Conservation (phyloP, 2,113 vertebrate genomes). For the Pterocles burchelli region DNA sequence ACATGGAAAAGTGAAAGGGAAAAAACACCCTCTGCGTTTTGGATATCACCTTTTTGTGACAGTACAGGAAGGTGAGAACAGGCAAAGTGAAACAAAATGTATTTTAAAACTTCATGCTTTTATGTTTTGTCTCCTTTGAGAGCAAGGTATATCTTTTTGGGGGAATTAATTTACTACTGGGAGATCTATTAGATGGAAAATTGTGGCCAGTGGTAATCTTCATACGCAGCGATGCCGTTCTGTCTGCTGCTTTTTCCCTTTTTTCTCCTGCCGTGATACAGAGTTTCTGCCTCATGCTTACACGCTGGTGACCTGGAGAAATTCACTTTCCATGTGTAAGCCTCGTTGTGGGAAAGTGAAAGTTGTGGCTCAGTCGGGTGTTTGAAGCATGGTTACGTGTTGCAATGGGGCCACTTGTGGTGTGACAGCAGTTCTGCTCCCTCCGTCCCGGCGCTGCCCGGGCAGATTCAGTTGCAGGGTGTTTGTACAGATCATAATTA, state of each 20-base stretch:
- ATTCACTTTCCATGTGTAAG: not conserved
- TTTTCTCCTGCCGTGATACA: too few species aligned
- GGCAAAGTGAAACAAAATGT: not conserved
- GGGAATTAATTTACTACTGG: not conserved
- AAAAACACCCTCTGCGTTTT: not conserved
- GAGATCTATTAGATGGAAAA: not conserved
- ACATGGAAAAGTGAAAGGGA: not conserved
- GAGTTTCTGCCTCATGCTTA: not conserved
- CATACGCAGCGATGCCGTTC: not conserved
- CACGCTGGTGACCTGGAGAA: not conserved
- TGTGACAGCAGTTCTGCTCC: too few species aligned
- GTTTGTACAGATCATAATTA: not conserved
- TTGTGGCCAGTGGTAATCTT: not conserved
- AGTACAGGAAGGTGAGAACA: not conserved
- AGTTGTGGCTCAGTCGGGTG: not conserved
- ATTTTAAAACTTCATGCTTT: not conserved
- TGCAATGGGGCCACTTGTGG: not conserved
- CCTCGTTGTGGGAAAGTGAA: not conserved
- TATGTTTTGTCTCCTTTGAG: not conserved
- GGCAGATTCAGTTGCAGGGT: not conserved
- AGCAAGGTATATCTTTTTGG: not conserved
- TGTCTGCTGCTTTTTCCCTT: not conserved
- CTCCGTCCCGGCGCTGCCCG: not conserved
- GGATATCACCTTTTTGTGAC: not conserved
- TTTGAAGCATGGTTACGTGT: fast-evolving